Percentiles rank a stretch among this genome's conserved stretches.
Evolutionary conservation across 2,888 invertebrate genomes (phyloP).

Genomic region (Phortica magna): DNA sequence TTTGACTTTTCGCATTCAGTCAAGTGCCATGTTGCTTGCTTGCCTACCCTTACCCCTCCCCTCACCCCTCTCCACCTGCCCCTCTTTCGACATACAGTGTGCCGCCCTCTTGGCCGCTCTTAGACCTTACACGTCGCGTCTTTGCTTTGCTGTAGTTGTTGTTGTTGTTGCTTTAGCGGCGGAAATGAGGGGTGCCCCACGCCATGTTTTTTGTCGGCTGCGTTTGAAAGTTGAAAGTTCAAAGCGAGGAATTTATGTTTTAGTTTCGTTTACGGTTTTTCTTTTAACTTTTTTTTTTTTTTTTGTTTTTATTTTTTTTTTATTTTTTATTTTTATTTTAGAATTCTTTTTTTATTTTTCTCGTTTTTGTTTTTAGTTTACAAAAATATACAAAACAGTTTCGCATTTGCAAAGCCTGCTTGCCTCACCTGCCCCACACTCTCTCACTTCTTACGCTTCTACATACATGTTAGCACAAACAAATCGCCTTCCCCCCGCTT

Average conservation of each 20-base stretch:
- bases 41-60: not conserved
- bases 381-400: not conserved
- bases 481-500: too few relatives aligned
- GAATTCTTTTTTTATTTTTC: not conserved
- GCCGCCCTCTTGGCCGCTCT: not conserved
- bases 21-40: not conserved
- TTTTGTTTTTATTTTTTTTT: constrained; percentile 33
- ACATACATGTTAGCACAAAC: too few relatives aligned
- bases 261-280: constrained; percentile 46
- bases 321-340: constrained; percentile 25
- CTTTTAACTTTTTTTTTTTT: constrained; percentile 44
- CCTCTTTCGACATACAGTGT: not conserved
- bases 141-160: not conserved
- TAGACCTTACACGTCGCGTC: not conserved
- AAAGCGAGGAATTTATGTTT: constrained; percentile 17
- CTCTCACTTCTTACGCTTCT: too few relatives aligned
- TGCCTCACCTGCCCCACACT: too few relatives aligned
- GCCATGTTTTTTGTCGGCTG: not conserved
- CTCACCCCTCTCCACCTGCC: not conserved
- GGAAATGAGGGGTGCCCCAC: not conserved
- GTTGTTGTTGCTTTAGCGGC: not conserved
- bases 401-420: not conserved
- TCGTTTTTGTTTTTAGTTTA: constrained; percentile 11
- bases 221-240: constrained; percentile 3
- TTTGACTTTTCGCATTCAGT: not conserved